Conservation (phyloP, 2,113 vertebrate genomes). For the Hippocampus zosterae region DNA sequence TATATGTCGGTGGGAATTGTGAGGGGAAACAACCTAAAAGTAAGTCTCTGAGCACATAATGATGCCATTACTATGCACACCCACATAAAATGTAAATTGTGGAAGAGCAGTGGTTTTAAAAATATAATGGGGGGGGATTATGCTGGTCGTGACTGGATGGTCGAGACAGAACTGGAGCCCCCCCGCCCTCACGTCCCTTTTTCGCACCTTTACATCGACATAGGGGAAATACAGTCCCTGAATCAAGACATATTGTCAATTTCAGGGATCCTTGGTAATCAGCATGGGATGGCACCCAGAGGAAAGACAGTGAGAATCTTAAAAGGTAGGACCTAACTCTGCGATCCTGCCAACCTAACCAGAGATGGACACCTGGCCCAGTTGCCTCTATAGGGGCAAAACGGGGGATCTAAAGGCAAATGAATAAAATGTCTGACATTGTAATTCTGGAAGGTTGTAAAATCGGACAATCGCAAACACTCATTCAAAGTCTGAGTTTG, state of each 20-base stretch:
- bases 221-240: background rate
- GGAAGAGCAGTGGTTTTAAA: background rate
- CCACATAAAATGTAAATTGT: no score
- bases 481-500: no score
- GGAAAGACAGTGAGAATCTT: no score
- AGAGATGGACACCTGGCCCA: no score
- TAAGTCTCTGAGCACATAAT: constrained; percentile 1
- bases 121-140: background rate
- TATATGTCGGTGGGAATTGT: background rate
- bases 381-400: no score
- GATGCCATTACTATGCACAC: background rate
- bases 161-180: background rate
- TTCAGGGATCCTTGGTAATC: background rate
- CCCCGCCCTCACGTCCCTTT: background rate
- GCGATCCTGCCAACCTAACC: no score
- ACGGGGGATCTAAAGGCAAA: no score
- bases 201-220: background rate
- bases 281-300: no score
- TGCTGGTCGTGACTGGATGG: background rate
- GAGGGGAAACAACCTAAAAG: background rate
- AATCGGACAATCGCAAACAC: no score
- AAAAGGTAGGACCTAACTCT: no score
- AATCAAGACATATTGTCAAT: background rate
- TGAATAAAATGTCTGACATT: no score
- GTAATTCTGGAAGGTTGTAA: no score